Evolutionary conservation across 2,797 vertebrate genomes (phyloP), one percentile per base, ranked within the genome.

Genomic region (Leuciscus waleckii): DNA sequence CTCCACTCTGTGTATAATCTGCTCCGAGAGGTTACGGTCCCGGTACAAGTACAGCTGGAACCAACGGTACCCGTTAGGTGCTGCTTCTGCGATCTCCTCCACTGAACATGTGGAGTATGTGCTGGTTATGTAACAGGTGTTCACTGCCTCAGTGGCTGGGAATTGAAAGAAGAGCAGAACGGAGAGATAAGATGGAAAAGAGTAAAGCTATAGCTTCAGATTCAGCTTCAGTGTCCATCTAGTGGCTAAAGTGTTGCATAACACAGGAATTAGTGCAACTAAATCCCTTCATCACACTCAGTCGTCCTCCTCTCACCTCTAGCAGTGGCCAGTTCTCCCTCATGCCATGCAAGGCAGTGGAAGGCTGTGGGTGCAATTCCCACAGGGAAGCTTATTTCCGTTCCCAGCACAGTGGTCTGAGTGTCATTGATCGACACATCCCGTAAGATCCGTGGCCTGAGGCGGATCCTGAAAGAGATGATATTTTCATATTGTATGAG

Each of bases 1-100:
- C 91, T 98, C 97, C 0, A 92, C 97, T 1, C 92, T 94, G 32
- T 84, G 96, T 74, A 99, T 93, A 14, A 99, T 93, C 88, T 96
- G 92, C 89, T 96, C 96, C 0, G 97, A 97, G 85, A 97, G 89
- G 21, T 94, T 95, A 86, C 96, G 93, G 90, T 98, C 95, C 17
- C 94, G 92, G 91, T 97, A 97, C 35, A 98, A 93, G 10, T 98
- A 99, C 56, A 99, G 95, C 90, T 99, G 98, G 94, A 99, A 98
- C 98, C 98, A 99, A 10, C 90, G 95, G 88, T 97, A 95, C 2
- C 97, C 95, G 0, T 89, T 86, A 0, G 98, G 98, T 0, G 97
- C 97, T 0, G 97, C 94, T 0, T 91, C 83, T 0, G 92, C 93
- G 0, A 99, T 98, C 91, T 99, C 97, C 93, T 99, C 97, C 87